Base-by-base conservation (phyloP, 2,113 vertebrate genomes). In the Gallinago paraguaiae region DNA sequence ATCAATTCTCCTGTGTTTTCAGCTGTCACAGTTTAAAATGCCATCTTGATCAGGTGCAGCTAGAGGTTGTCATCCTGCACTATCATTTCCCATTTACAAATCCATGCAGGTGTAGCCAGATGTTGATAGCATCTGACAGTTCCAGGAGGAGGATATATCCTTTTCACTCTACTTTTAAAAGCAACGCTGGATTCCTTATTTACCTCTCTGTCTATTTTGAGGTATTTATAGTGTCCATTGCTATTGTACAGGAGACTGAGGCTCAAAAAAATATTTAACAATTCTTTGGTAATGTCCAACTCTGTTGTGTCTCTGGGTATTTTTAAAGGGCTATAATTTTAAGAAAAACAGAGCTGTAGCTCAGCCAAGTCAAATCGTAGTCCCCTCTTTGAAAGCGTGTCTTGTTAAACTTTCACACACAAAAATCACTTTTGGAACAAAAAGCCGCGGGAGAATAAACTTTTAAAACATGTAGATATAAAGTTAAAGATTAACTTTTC, bases 401-500 rank as follows among this genome's bases (percentile, higher is more conserved):
- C 11, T 81, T 64, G 25, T 88, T 86, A 91, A 88, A 79, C 61
- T 75, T 79, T 57, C 17, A 27, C 57, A 71, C 22, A 24, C 5
- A 83, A 63, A 81, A 70, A 68, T 51, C 4, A 27, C 68, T 92
- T 95, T n/a, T 57, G 51, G 79, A 93, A 46, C 48, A 91, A 92
- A 93, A 92, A 94, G 10, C 20, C 35, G 17, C 78, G 60, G 27
- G 19, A 78, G 10, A 76, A 68, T 45, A 72, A 88, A 70, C 69
- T 92, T 92, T 84, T 71, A 79, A 95, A 91, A 64, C 39, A 35
- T 56, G 35, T 68, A 88, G 20, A 50, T 77, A 80, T 57, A 81
- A 71, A 83, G 90, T 95, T 93, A 95, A 93, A 43, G 28, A 74
- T 92, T 92, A 93, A 92, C 93, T 68, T 90, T 90, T 75, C 37